Base-by-base conservation (phyloP, 1,140 invertebrate species). In the Daktulosphaira vitifoliae region DNA sequence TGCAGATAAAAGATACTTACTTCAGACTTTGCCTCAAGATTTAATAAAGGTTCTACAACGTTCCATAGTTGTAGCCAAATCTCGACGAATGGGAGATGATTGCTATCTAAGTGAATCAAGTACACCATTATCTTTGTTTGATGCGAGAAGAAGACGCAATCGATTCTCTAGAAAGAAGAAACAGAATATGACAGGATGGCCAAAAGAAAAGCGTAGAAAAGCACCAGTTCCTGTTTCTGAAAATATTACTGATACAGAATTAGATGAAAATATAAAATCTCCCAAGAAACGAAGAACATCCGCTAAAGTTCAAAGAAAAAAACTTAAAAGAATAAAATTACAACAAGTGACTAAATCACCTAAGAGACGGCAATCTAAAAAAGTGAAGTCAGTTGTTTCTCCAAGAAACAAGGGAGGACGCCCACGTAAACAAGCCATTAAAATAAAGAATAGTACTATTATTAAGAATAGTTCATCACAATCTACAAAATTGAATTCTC, bases 141-240 rank as follows among this genome's bases (percentile, higher is more conserved):
- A 62, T 8, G 15, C 26, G 22, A n/a, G 42, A 20, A 18, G 11
- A 20, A 4, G 23, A 7, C 15, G 7, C 6, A 59, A 59, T 29
- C 44, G 46, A 9, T 33, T 6, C 29, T 33, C 29, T 5, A 25
- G 67, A 4, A 68, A 68, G 52, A 62, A 64, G n/a, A 68, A 68
- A 65, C 49, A 56, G 1, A 68, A 68, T 49, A 68, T 68, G 67
- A 68, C 67, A 16, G 67, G 67, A 15, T 68, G 67, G 67, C 67
- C 67, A 9, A 62, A 65, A 38, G 29, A 52, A 37, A 65, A 65
- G 44, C 49, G 44, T 25, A 16, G 54, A 6, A 54, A 56, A 51
- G 33, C 16, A 7, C 29, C 37, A 22, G 39, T 39, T 6, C 53
- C 18, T 1, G 37, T 39, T 13, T 9, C 38, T 11, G 53, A 56